Evolutionary conservation across 2,113 vertebrate species (phyloP).

Genomic region (Eira barbara): DNA sequence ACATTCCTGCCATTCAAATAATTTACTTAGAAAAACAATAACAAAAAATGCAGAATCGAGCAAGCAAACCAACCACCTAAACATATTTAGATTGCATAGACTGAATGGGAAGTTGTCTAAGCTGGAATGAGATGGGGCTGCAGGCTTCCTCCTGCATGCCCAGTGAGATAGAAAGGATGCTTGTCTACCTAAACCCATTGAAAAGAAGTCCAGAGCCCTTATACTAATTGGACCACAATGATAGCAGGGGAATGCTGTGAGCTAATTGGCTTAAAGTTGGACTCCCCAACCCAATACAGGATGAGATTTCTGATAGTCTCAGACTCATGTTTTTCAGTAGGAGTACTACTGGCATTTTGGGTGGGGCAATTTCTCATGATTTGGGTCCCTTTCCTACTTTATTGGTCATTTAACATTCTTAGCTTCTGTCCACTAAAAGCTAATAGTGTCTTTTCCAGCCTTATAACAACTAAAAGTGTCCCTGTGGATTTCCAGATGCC

Average conservation of each 20-base stretch:
- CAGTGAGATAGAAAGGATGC: neutral
- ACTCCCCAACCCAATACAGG: neutral
- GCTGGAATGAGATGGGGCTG: neutral
- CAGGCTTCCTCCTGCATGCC: neutral
- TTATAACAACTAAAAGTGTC: neutral
- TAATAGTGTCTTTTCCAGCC: neutral
- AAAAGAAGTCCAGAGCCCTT: neutral
- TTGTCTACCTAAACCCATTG: neutral
- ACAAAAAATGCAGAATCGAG: neutral
- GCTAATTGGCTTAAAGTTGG: neutral
- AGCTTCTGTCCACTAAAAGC: neutral
- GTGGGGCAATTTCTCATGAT: neutral
- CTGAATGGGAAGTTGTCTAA: neutral
- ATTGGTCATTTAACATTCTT: neutral
- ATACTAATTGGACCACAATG: neutral
- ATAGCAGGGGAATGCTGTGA: neutral
- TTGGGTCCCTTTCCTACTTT: neutral
- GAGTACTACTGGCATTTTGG: neutral
- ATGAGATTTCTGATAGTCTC: neutral
- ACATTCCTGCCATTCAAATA: neutral
- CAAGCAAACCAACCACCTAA: neutral
- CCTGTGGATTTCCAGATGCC: neutral
- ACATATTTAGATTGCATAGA: neutral
- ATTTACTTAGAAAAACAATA: neutral
- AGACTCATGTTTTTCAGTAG: neutral